Conservation (phyloP, 2,113 vertebrate species). For the Phaethornis superciliosus region DNA sequence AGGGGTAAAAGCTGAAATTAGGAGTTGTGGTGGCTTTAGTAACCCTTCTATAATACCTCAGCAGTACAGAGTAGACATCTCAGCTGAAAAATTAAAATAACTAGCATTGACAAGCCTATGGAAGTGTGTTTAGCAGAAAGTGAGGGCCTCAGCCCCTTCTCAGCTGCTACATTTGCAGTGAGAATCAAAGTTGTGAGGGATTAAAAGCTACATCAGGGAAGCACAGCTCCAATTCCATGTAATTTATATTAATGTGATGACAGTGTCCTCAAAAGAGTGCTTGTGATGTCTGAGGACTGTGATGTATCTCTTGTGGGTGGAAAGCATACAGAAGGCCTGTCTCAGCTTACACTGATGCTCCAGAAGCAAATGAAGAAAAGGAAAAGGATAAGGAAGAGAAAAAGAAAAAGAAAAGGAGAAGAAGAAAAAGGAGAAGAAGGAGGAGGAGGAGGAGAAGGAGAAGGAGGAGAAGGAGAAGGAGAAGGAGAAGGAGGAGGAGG, state of each 20-base stretch:
- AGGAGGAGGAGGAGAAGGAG: too few species aligned
- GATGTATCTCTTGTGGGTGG: neutral
- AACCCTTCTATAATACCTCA: neutral
- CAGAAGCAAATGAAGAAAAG: neutral
- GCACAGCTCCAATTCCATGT: fast-evolving
- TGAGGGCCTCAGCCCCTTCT: neutral
- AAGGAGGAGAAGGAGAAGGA: too few species aligned
- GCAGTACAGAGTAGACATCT: neutral
- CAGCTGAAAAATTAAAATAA: neutral
- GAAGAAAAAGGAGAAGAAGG: too few species aligned
- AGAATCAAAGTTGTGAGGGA: neutral
- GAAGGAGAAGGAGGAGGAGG: too few species aligned
- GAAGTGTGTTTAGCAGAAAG: neutral
- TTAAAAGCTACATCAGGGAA: neutral
- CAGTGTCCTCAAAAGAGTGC: neutral
- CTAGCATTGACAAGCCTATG: neutral
- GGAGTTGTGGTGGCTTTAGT: neutral
- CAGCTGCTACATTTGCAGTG: neutral
- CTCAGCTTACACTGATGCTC: neutral
- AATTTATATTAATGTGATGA: neutral
- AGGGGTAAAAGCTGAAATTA: neutral
- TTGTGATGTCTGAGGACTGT: neutral
- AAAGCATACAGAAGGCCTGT: neutral
- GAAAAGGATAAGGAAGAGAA: too few species aligned
- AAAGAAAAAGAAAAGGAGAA: too few species aligned